Evolutionary conservation across 2,113 vertebrate species (phyloP).

Genomic region (Promerops cafer): DNA sequence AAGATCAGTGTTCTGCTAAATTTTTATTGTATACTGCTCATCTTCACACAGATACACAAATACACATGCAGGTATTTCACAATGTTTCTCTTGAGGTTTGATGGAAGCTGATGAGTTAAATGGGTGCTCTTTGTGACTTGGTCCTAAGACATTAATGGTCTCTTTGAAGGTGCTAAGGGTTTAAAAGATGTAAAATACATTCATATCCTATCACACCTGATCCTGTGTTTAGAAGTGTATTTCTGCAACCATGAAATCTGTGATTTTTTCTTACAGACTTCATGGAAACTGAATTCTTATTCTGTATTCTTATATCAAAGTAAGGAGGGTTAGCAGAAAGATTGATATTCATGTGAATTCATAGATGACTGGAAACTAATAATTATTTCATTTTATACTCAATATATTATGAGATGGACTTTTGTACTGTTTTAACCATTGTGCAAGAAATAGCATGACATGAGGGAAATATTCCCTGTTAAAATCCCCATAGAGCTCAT

Average conservation of each 20-base stretch:
- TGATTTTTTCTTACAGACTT: not conserved
- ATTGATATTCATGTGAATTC: not conserved
- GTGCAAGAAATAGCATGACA: not conserved
- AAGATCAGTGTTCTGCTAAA: not conserved
- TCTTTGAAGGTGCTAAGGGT: not conserved
- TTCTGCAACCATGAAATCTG: not conserved
- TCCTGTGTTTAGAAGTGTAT: not conserved
- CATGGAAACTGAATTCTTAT: not conserved
- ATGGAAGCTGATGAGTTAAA: not conserved
- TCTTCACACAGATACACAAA: not conserved
- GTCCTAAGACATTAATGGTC: not conserved
- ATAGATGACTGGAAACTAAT: not conserved
- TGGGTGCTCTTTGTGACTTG: not conserved
- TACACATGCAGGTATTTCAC: not conserved
- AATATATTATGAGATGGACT: constrained; percentile 2
- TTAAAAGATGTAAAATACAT: not conserved
- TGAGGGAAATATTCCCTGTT: not conserved
- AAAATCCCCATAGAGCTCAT: constrained; percentile 9
- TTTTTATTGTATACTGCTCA: not conserved
- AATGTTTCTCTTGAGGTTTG: not conserved
- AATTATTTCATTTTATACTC: not conserved
- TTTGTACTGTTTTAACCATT: not conserved
- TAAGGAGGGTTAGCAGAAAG: not conserved
- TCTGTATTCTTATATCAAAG: not conserved
- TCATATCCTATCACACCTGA: not conserved